Conservation (phyloP, 2,113 vertebrate species). For the Mirounga angustirostris region DNA sequence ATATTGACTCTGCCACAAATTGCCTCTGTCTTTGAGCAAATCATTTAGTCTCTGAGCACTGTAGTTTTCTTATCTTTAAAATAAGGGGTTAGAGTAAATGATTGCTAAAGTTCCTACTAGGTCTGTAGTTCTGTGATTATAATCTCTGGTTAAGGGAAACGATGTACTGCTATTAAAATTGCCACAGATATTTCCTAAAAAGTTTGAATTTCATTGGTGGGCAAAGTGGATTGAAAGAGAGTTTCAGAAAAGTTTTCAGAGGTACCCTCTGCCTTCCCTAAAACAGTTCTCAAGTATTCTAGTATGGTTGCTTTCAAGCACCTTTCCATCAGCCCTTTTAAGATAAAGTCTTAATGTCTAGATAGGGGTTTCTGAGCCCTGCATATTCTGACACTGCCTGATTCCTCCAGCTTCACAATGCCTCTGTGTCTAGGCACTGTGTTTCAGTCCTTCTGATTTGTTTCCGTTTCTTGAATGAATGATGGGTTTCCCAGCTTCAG, state of each 20-base stretch:
- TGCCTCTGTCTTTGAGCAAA: constrained; percentile 72
- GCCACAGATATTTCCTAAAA: constrained; percentile 75
- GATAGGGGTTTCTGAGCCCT: neutral
- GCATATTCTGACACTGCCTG: neutral
- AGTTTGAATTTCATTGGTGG: constrained; percentile 69
- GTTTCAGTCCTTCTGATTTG: neutral
- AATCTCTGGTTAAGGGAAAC: constrained; percentile 68
- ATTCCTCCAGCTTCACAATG: neutral
- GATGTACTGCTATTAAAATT: constrained; percentile 69
- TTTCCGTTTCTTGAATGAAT: neutral
- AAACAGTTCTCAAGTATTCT: constrained; percentile 25
- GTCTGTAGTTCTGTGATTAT: constrained; percentile 70
- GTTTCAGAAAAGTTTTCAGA: constrained; percentile 52
- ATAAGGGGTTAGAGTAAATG: constrained; percentile 78
- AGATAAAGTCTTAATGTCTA: neutral
- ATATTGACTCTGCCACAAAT: constrained; percentile 74
- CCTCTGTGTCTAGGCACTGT: neutral
- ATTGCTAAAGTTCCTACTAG: constrained; percentile 64
- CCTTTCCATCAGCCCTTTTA: neutral
- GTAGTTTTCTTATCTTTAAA: constrained; percentile 77
- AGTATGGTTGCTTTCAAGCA: constrained; percentile 3
- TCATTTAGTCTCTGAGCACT: constrained; percentile 70
- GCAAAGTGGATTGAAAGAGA: constrained; percentile 44
- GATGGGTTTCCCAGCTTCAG: neutral
- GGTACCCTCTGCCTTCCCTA: constrained; percentile 22